Base-by-base conservation (phyloP, 2,888 invertebrate species). In the Thera obeliscata region DNA sequence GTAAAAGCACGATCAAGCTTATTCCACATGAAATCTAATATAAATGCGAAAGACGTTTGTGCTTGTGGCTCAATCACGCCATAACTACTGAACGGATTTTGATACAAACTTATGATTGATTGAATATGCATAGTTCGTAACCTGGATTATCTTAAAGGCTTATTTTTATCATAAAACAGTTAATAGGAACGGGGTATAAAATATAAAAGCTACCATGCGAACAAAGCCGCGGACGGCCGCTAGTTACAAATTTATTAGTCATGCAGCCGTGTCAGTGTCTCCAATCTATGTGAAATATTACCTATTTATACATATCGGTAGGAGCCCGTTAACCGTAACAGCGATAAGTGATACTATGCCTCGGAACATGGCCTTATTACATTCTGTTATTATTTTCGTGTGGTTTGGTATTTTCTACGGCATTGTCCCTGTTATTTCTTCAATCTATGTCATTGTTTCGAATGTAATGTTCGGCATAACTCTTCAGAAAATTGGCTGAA, bases 291-390 rank as follows among this genome's bases (percentile, higher is more conserved):
- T 62, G 48, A 66, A 62, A 58, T 71, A 74, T 73, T 72, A 72
- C 69, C 60, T 75, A 74, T 75, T 75, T 78, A 58, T 63, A 41
- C 66, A 36, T 2, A 66, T 74, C 66, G 66, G 55, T 5, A 66
- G 74, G 65, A 67, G 55, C 66, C 76, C 71, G 71, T 76, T 75
- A 75, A 73, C 76, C 74, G 75, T 76, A 74, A 61, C 79, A 74
- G 71, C 70, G 74, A 62, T 66, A 71, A 67, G 71, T 71, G 67
- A 68, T 72, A 72, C 52, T 50, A 65, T 65, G 70, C 66, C 62
- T 56, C 61, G 62, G 67, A 66, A 66, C 70, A 33, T 65, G 69
- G 74, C 69, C 70, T 56, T 69, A 67, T 60, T 63, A 61, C 55
- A 62, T 61, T 62, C 70, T 67, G 69, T 62, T 64, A 70, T 61